These are phyloP conservation scores for Phoebastria nigripes DNA, from an alignment of 2,797 vertebrate species.

Conservation along the genomic window DNA sequence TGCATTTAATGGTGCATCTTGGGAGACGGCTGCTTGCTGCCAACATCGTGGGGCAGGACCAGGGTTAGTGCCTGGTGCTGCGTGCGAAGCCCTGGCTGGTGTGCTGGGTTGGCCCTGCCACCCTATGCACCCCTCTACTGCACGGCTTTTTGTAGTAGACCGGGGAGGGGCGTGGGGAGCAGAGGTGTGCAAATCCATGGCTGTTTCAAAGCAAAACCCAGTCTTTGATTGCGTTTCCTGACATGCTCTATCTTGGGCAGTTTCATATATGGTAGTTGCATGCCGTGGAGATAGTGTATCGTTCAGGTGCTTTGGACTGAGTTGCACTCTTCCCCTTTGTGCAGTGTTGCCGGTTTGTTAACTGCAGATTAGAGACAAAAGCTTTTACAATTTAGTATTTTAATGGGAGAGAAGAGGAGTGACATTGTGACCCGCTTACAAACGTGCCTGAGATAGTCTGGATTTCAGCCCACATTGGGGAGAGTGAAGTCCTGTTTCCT, in stretches of 20 bases:
- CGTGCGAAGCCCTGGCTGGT: background rate
- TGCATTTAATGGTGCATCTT: background rate
- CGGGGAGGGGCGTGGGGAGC: background rate
- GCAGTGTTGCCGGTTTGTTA: background rate
- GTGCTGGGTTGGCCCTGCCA: background rate
- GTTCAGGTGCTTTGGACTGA: background rate
- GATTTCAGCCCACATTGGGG: background rate
- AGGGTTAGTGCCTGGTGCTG: background rate
- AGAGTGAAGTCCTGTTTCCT: constrained; percentile 7
- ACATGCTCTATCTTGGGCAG: background rate
- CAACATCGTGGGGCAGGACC: background rate
- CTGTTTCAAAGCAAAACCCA: background rate
- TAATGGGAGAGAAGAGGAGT: constrained; percentile 18
- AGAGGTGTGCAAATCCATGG: background rate
- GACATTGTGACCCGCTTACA: constrained; percentile 25
- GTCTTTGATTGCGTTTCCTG: background rate
- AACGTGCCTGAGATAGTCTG: constrained; percentile 1
- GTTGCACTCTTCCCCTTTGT: constrained; percentile 16
- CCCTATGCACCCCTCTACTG: background rate
- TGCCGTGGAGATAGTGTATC: background rate
- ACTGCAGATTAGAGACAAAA: constrained; percentile 26
- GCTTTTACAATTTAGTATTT: constrained; percentile 40
- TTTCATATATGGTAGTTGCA: background rate
- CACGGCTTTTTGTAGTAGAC: background rate
- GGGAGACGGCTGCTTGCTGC: background rate